Evolutionary conservation across 2,113 vertebrate species (phyloP), one percentile per base, ranked within the genome.

Genomic region (Rhagologus leucostigma): DNA sequence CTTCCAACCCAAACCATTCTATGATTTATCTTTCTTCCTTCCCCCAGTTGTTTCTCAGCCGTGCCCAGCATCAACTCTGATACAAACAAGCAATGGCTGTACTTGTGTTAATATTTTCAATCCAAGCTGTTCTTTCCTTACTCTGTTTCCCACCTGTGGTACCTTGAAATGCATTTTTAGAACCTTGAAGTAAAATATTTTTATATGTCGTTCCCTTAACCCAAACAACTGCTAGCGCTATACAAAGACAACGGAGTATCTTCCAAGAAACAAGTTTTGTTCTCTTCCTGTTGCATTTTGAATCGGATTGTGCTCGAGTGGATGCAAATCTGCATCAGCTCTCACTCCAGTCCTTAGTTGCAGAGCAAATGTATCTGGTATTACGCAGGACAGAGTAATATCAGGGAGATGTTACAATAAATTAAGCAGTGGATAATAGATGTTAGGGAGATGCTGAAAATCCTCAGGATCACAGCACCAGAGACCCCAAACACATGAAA

Each of bases 231-330:
- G 19, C 23, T 24, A 32, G 33, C 14, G 83, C 5, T 33, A 24
- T 4, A 42, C 8, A 4, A 62, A 49, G 7, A 23, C 2, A 2
- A 19, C 2, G 5, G 9, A 44, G 3, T 33, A 47, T 35, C 10
- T 59, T 35, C n/a, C 20, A 16, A 70, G 14, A 67, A 70, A 33
- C 3, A 3, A 1, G 2, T 44, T 62, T 22, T 53, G 6, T 30
- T 76, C 10, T 69, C 10, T 52, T 69, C 8, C 1, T 6, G 16
- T 12, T 53, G 6, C 23, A 35, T 70, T 65, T 77, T 73, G 35
- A 30, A 67, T 35, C 1, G 10, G 46, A 22, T 9, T 35, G 21
- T 37, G 59, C 16, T 41, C 49, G 1, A 0, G 1, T 52, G 22
- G 11, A 37, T 32, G 14, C 13, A 62, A 39, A 59, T 39, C 30